phyloP scores from a whole-genome alignment of 2,113 vertebrate genomes.

The Megalops atlanticus region DNA sequence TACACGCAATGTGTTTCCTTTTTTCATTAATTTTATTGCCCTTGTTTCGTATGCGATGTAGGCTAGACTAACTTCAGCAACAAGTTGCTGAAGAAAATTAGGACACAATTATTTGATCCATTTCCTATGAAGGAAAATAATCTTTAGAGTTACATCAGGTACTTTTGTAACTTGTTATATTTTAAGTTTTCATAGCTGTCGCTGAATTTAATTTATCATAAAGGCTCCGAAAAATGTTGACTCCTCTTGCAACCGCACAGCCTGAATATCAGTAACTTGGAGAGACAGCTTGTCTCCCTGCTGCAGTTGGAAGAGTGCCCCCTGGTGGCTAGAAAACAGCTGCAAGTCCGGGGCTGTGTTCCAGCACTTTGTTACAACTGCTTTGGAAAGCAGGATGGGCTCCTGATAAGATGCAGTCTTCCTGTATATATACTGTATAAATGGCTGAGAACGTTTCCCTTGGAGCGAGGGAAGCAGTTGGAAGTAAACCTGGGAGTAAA shows the following conservation, averaged over 20 bases:
- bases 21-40: too few species aligned
- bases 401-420: constrained; percentile 26
- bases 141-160: too few species aligned
- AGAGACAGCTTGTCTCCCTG: constrained; percentile 44
- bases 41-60: too few species aligned
- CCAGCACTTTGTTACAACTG: constrained; percentile 15
- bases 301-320: constrained; percentile 49
- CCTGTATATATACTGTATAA: constrained; percentile 48
- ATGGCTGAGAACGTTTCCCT: neutral
- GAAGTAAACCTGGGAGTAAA: constrained; percentile 52
- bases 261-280: constrained; percentile 38
- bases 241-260: constrained; percentile 42
- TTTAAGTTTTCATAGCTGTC: neutral
- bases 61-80: too few species aligned
- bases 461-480: neutral
- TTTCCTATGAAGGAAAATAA: too few species aligned
- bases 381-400: constrained; percentile 39
- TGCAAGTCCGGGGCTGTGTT: neutral
- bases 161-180: too few species aligned
- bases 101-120: too few species aligned
- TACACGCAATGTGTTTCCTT: too few species aligned
- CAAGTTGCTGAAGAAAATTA: too few species aligned
- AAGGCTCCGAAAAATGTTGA: constrained; percentile 56
- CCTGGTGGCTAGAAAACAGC: constrained; percentile 51
- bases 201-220: constrained; percentile 40